Evolutionary conservation across 2,113 vertebrate genomes (phyloP).

Genomic region (Buteo buteo): DNA sequence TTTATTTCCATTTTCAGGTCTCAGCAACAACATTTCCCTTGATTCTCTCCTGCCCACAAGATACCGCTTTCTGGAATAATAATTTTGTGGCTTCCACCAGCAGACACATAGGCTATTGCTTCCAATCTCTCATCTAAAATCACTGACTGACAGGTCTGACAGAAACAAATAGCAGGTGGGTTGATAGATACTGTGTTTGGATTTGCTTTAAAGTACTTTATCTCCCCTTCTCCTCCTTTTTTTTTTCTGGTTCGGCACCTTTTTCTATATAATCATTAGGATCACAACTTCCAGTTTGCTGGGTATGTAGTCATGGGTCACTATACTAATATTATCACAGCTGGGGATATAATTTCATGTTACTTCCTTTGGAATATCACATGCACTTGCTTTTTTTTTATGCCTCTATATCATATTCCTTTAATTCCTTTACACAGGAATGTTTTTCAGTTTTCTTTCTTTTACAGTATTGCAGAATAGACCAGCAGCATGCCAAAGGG

Average conservation of each 20-base stretch:
- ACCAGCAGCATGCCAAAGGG: background rate
- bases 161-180: constrained; percentile 61
- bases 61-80: background rate
- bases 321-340: constrained; percentile 59
- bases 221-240: background rate
- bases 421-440: background rate
- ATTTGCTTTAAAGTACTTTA: constrained; percentile 50
- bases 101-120: background rate
- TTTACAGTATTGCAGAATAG: background rate
- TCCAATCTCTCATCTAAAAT: constrained; percentile 33
- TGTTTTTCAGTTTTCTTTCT: background rate
- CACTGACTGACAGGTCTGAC: constrained; percentile 61
- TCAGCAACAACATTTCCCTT: background rate
- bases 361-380: background rate
- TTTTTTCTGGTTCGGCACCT: constrained; percentile 11
- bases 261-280: constrained; percentile 45
- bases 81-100: constrained; percentile 5
- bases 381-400: background rate
- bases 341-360: constrained; percentile 27
- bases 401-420: background rate
- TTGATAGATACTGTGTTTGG: constrained; percentile 28
- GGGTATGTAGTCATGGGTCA: constrained; percentile 23
- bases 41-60: background rate
- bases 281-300: constrained; percentile 49
- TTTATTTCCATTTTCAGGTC: constrained; percentile 25